Base-by-base conservation (phyloP, 2,888 invertebrate species). In the Trissolcus japonicus region DNA sequence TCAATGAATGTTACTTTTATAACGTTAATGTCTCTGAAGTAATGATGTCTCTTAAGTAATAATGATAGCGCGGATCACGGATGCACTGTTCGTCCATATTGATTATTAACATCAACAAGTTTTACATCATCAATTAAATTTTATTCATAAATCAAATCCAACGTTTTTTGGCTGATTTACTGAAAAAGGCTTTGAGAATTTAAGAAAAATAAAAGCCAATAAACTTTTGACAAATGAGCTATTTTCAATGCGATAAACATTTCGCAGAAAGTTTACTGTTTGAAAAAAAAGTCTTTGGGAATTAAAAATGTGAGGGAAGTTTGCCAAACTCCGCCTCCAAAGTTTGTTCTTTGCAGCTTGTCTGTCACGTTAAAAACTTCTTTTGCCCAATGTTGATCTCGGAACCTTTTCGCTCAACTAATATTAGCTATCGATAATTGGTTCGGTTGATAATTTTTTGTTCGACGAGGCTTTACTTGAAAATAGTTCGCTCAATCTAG, bases 261-360 rank as follows among this genome's bases (percentile, higher is more conserved):
- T 25, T 25, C 25, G 6, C 4, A 4, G 25, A 6, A 54, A 41
- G 60, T 62, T 55, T n/a, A 62, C 55, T 59, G 53, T 60, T 55
- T 55, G 48, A 48, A 50, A 55, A 56, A 69, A 60, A 46, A 54
- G 25, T 59, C 29, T 60, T 55, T 56, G 56, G 46, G 55, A 50
- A 62, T 61, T 41, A 55, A 50, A 61, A 41, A 56, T 56, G 61
- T 61, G 40, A 61, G 69, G 61, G 69, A 69, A 41, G 61, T 43
- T 50, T 69, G 69, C 69, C 69, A 69, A 69, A 55, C 61, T 69
- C 68, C 68, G 61, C 67, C 68, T 54, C 40, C 68, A 46, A 54
- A 54, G 50, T 59, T 51, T 43, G 51, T 48, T 51, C 57, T 67
- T 54, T 54, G 53, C 54, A 46, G 54, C 29, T 61, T 56, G 40